These are phyloP conservation scores for Chrysaora quinquecirrha DNA, from an alignment of 30 jellyfish, hydroid and myxozoan genomes.

Conservation along the genomic window DNA sequence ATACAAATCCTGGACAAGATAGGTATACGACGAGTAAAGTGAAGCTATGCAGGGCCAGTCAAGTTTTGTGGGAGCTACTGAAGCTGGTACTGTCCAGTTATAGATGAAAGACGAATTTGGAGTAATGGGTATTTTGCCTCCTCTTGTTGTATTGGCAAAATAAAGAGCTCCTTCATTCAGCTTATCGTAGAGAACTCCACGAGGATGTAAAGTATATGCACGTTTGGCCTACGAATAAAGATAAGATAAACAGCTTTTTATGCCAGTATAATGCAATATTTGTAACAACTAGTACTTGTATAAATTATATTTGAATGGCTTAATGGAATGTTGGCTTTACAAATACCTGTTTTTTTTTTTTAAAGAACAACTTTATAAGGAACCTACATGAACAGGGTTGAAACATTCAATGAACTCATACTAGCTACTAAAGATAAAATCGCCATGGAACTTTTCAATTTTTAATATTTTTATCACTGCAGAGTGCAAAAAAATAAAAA, in stretches of 20 bases:
- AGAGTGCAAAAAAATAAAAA: too few species aligned
- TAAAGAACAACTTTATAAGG: too few species aligned
- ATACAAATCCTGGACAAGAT: slow-evolving; percentile 60
- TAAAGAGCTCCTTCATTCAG: slow-evolving; percentile 54
- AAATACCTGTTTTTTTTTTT: too few species aligned
- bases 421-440: too few species aligned
- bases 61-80: slow-evolving; percentile 39
- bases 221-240: slow-evolving; percentile 44
- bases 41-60: slow-evolving; percentile 75
- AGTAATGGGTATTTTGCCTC: slow-evolving; percentile 11
- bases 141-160: slow-evolving; percentile 45
- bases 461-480: too few species aligned
- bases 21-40: slow-evolving; percentile 50
- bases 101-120: slow-evolving; percentile 42
- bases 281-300: too few species aligned
- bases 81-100: slow-evolving; percentile 52
- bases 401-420: too few species aligned
- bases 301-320: too few species aligned
- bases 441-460: too few species aligned
- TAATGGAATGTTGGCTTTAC: too few species aligned
- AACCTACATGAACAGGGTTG: too few species aligned
- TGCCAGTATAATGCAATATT: too few species aligned
- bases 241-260: neutral
- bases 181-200: slow-evolving; percentile 64
- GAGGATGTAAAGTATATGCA: slow-evolving; percentile 66